Evolutionary conservation across 1,140 invertebrate species (phyloP), one percentile per base, ranked within the genome.

Genomic region (Drosophila asahinai): DNA sequence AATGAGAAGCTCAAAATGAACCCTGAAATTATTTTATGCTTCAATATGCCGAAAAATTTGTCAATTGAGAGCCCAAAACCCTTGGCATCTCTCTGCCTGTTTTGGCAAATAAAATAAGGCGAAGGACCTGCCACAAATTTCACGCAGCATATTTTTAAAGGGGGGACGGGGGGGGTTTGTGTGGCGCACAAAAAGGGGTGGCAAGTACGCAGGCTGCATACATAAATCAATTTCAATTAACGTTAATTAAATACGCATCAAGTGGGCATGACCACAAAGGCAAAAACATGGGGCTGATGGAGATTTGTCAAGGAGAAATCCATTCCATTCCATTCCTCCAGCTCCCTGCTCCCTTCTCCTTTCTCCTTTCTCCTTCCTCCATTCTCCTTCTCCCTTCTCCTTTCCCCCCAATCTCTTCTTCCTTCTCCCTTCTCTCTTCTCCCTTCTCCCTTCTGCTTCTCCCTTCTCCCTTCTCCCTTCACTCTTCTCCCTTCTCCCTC

Each of bases 161-260:
- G 54, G 40, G 62, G 25, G 11, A 0, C n/a, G 0, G 7, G 19
- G 30, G 7, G 1, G 17, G 9, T 0, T 36, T 11, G 33, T 36
- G 33, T 15, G 11, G 11, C 52, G 9, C 33, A 22, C 33, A 14
- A 38, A n/a, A 49, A 14, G 25, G 30, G 25, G 47, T 22, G 45
- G 19, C 43, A 45, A 19, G 80, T 89, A 90, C 86, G 86, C 78
- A 72, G 66, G 60, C 76, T 82, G 86, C 86, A 91, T 90, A 86
- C 79, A 91, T 90, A 91, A 90, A 90, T 91, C 86, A 91, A 91
- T 91, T 91, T 86, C 86, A 90, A 90, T 91, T 90, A 90, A 86
- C 86, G 80, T 90, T 90, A 90, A 90, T 91, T 90, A 90, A 90
- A 90, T 90, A 90, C 86, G 86, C 86, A 90, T 90, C 77, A 90